Evolutionary conservation across 1,140 invertebrate genomes (phyloP), one percentile per base, ranked within the genome.

Genomic region (Acromyrmex echinatior): DNA sequence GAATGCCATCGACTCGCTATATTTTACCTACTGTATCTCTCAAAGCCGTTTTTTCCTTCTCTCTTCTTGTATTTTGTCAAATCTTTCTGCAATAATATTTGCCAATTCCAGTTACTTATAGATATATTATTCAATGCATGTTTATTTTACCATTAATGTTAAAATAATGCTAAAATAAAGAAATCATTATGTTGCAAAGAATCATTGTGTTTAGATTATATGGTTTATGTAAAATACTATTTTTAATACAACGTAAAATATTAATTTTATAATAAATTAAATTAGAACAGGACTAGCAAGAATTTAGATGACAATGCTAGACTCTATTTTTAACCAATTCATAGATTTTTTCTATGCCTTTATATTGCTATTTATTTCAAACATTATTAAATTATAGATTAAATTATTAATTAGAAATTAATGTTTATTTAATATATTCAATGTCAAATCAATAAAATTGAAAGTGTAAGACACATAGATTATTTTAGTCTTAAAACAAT

Each of bases 401-500:
- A 60, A 35, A 31, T 49, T 45, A 45, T 45, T 45, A 45, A 45
- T 45, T 49, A 51, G 51, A 14, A 3, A 9, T 71, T 73, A 51
- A 51, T 53, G 4, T 63, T 62, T 18, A 28, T 28, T 28, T 25
- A 49, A 28, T 31, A 73, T 2, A 49, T 25, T 12, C 6, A 25
- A 39, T 28, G 4, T 16, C 39, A 45, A 45, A 45, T 45, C 39
- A 12, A 18, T 25, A 62, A 25, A 25, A 62, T 3, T 18, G 4
- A 45, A 62, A 2, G 5, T 39, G n/a, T 10, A 49, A 68, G 7
- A 39, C 58, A 21, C 14, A 3, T n/a, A 18, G 21, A 45, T 58
- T 68, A 68, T 80, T 80, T 56, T 6, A 70, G 14, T 16, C 5
- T 53, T 51, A 68, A 70, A 80, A 35, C n/a, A 58, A 70, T 65